Conservation (phyloP, 1,140 invertebrate species). For the Rhynchophorus ferrugineus region DNA sequence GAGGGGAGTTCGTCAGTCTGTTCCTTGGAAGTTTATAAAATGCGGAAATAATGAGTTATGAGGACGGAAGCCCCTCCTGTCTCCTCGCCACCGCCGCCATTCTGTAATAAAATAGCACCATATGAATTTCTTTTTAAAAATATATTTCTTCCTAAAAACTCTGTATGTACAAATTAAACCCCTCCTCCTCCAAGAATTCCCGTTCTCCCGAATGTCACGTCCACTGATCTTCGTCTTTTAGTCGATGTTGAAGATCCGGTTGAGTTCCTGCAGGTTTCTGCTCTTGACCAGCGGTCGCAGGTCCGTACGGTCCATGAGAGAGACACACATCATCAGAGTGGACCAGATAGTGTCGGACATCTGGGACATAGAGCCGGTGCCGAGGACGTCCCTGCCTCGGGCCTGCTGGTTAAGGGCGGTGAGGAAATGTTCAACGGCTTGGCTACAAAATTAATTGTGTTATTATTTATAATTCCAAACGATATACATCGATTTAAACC, state of each 20-base stretch:
- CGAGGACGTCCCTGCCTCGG: conserved; percentile 55
- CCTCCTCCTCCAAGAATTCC: too few species aligned
- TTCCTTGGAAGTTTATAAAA: too few species aligned
- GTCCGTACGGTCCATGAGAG: conserved; percentile 76
- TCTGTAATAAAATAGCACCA: too few species aligned
- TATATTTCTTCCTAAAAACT: too few species aligned
- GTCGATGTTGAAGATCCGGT: conserved; percentile 51
- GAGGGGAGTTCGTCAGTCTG: too few species aligned
- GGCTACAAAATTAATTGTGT: conserved; percentile 46
- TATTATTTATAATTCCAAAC: conserved; percentile 1
- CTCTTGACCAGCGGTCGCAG: conserved; percentile 68
- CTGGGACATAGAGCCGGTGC: conserved; percentile 45
- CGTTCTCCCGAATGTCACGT: too few species aligned
- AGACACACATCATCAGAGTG: conserved; percentile 83
- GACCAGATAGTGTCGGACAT: conserved; percentile 96
- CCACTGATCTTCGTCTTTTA: too few species aligned
- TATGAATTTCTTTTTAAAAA: too few species aligned
- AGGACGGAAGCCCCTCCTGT: too few species aligned
- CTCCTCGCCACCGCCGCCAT: too few species aligned
- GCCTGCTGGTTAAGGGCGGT: conserved; percentile 89
- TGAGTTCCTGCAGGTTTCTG: conserved; percentile 57
- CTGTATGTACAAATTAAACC: too few species aligned
- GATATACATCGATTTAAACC: background rate
- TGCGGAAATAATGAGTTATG: too few species aligned
- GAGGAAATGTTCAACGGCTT: conserved; percentile 93